phyloP scores from a whole-genome alignment of 2,113 vertebrate genomes.

The Tenebrosternarchus preto region DNA sequence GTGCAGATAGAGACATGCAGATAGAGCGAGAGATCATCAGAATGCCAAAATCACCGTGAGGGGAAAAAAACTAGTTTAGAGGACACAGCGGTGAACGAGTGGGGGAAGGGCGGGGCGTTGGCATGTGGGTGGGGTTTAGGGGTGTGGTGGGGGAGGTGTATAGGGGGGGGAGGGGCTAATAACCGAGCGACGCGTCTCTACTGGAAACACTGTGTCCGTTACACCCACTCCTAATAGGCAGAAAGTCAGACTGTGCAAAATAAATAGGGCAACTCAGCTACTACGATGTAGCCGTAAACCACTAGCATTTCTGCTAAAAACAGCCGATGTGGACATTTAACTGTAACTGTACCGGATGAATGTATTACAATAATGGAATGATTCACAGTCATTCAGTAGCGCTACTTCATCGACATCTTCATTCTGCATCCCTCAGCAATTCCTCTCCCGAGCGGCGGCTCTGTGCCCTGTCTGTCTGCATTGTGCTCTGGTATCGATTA shows the following conservation, averaged over 20 bases:
- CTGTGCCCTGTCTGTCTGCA: slow-evolving; percentile 9
- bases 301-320: too few relatives aligned
- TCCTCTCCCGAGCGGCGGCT: neutral
- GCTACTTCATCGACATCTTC: neutral
- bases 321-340: neutral
- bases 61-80: neutral
- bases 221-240: too few relatives aligned
- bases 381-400: slow-evolving; percentile 5
- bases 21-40: too few relatives aligned
- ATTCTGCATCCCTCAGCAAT: slow-evolving; percentile 9
- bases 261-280: too few relatives aligned
- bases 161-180: neutral
- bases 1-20: neutral
- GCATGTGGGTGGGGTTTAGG: neutral
- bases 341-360: neutral
- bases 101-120: neutral
- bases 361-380: too few relatives aligned
- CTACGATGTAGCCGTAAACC: too few relatives aligned
- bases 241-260: too few relatives aligned
- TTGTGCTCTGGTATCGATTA: slow-evolving; percentile 44
- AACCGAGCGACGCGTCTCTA: too few relatives aligned
- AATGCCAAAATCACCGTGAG: neutral
- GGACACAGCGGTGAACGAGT: neutral
- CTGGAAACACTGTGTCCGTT: too few relatives aligned
- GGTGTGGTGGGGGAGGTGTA: neutral